Evolutionary conservation across 2,888 invertebrate genomes (phyloP).

Genomic region (Dynastes grantii): DNA sequence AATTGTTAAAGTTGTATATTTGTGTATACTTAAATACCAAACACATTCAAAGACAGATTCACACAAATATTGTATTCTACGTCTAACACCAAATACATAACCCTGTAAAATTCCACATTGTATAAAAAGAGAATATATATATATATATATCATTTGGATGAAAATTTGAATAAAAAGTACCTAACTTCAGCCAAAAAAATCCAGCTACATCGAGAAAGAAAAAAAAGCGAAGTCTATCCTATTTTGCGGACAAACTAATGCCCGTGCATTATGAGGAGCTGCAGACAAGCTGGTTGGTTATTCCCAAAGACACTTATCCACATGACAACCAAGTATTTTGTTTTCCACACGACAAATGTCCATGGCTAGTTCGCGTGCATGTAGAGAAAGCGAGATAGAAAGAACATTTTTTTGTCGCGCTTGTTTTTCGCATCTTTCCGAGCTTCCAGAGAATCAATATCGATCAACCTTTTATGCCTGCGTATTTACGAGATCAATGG

Average conservation of each 20-base stretch:
- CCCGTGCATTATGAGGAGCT: slow-evolving; percentile 10
- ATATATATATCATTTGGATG: background rate
- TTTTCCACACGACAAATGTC: background rate
- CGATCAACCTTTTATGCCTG: background rate
- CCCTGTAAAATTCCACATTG: too few relatives aligned
- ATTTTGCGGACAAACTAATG: slow-evolving; percentile 3
- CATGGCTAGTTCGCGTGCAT: background rate
- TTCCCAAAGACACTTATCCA: slow-evolving; percentile 7
- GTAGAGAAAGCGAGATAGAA: background rate
- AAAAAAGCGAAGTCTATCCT: background rate
- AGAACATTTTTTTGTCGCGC: background rate
- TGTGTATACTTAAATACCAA: too few relatives aligned
- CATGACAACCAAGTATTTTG: slow-evolving; percentile 10
- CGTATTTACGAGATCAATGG: background rate
- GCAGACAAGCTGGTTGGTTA: background rate
- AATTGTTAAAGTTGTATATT: too few relatives aligned
- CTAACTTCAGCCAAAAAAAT: background rate
- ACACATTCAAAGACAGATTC: too few relatives aligned
- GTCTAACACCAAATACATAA: too few relatives aligned
- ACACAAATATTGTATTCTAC: too few relatives aligned
- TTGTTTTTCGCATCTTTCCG: background rate
- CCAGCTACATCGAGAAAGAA: background rate
- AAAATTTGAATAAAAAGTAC: background rate
- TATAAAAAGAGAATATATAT: too few relatives aligned
- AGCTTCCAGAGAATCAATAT: slow-evolving; percentile 1